Evolutionary conservation across 2,888 invertebrate species (phyloP).

Genomic region (Dendrolimus houi): DNA sequence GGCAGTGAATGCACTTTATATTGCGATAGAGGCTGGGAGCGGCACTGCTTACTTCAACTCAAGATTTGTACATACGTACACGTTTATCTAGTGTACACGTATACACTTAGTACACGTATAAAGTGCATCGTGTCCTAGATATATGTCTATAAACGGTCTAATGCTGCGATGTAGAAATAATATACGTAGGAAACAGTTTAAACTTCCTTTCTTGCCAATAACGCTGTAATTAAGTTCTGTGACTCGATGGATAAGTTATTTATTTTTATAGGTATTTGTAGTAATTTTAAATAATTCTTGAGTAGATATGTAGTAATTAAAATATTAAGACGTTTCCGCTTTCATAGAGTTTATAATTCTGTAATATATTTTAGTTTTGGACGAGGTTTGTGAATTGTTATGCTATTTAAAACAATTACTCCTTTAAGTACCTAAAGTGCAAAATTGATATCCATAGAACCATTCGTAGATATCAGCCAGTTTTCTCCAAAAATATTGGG

Average conservation of each 20-base stretch:
- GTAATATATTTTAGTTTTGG: too few species aligned
- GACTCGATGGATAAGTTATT: neutral
- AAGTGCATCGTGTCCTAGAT: neutral
- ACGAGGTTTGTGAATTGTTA: too few species aligned
- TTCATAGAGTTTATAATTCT: too few species aligned
- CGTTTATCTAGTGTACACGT: too few species aligned
- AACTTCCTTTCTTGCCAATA: neutral
- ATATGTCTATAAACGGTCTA: neutral
- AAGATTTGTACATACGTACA: neutral
- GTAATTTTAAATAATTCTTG: too few species aligned
- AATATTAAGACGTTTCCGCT: too few species aligned
- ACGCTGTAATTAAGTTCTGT: neutral
- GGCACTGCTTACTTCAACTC: neutral
- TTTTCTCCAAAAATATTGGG: too few species aligned
- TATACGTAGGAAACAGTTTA: neutral
- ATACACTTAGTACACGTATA: neutral
- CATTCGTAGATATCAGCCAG: too few species aligned
- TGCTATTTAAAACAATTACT: too few species aligned
- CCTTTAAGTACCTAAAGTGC: too few species aligned
- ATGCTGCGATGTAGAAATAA: neutral
- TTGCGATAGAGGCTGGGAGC: neutral
- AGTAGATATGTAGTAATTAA: too few species aligned
- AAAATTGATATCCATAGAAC: too few species aligned
- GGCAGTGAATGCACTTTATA: slow-evolving; percentile 16
- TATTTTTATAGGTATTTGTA: neutral